Evolutionary conservation across 2,113 vertebrate species (phyloP).

Genomic region (Alligator mississippiensis): DNA sequence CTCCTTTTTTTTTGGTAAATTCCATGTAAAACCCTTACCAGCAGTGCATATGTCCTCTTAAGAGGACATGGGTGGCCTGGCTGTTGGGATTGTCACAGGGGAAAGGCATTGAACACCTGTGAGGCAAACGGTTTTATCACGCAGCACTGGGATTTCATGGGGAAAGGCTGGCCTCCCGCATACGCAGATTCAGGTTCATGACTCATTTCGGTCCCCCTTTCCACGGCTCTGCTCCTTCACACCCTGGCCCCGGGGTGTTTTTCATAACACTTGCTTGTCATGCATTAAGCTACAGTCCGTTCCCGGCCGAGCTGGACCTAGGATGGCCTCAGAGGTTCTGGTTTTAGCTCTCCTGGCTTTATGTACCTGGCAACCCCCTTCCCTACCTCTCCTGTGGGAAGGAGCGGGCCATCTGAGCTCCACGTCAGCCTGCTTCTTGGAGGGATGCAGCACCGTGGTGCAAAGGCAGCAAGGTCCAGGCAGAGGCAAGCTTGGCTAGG

Average conservation of each 20-base stretch:
- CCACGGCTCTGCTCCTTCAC: neutral
- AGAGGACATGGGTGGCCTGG: neutral
- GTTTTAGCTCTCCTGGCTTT: neutral
- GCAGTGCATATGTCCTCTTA: neutral
- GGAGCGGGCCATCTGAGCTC: neutral
- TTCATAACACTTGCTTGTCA: neutral
- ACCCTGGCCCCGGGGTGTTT: accelerated
- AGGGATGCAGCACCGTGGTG: neutral
- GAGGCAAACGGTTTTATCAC: conserved; percentile 51
- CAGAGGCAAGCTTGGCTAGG: neutral
- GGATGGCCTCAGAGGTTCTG: neutral
- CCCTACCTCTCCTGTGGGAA: neutral
- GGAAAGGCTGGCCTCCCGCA: neutral
- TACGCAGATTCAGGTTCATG: accelerated
- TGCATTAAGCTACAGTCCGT: accelerated
- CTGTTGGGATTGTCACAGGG: conserved; percentile 47
- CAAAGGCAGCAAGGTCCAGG: neutral
- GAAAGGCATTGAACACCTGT: conserved; percentile 62
- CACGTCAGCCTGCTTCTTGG: neutral
- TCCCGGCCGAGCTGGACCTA: neutral
- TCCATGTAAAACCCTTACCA: neutral
- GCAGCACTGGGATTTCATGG: neutral
- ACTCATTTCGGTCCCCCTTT: neutral
- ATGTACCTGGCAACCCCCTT: neutral
- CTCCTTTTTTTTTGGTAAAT: neutral